A percentile compares a stretch with the other conserved stretches of the same genome.
Conservation (phyloP, 2,113 vertebrate species). For the Tenebrosternarchus preto region DNA sequence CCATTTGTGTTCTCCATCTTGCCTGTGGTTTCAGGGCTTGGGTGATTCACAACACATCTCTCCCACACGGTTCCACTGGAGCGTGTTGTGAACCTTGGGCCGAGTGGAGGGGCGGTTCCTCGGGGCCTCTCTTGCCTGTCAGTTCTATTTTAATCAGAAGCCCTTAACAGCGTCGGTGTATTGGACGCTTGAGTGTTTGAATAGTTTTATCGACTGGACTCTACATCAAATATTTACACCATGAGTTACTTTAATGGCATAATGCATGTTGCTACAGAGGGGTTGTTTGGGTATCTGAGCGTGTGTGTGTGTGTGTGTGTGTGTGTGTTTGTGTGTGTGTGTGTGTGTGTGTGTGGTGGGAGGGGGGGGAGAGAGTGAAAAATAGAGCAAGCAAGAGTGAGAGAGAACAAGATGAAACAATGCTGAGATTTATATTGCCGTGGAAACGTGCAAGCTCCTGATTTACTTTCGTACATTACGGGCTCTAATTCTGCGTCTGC, state of each 20-base stretch:
- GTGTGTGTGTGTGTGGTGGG: neutral
- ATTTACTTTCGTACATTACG: no score
- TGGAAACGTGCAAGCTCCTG: no score
- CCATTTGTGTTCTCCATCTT: constrained; percentile 12
- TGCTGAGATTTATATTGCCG: no score
- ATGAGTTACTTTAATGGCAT: constrained; percentile 27
- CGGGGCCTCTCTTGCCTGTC: constrained; percentile 24
- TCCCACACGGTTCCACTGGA: constrained; percentile 22
- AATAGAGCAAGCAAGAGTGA: neutral
- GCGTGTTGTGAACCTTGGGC: constrained; percentile 26
- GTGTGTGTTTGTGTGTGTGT: constrained; percentile 1
- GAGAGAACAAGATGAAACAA: no score
- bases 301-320: constrained; percentile 1
- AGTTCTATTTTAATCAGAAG: constrained; percentile 24
- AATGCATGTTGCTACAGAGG: neutral
- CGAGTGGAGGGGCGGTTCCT: neutral
- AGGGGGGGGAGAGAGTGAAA: neutral
- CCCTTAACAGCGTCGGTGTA: constrained; percentile 31
- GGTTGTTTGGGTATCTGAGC: neutral
- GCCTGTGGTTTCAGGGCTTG: neutral
- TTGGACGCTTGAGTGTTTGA: constrained; percentile 35
- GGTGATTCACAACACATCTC: constrained; percentile 27
- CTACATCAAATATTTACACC: constrained; percentile 36
- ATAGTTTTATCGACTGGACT: constrained; percentile 37
- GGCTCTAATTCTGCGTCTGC: no score